Evolutionary conservation across 2,113 vertebrate genomes (phyloP), one percentile per base, ranked within the genome.

Genomic region (Melanostigma gelatinosum): DNA sequence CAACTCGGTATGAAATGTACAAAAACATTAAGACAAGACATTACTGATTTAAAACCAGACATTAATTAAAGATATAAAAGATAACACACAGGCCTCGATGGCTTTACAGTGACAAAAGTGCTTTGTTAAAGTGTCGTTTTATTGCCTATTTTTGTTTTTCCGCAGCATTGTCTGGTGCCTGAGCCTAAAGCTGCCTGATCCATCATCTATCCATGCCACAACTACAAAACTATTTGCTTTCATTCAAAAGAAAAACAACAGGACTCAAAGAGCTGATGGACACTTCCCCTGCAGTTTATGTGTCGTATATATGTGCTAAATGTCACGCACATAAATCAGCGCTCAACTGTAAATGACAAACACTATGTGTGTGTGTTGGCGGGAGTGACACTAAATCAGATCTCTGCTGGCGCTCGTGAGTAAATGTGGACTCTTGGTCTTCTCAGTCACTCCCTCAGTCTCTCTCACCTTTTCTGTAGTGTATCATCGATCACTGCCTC

Each of bases 351-450:
- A 44, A 63, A 84, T 46, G 15, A 29, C 46, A 58, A 18, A 62
- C 13, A 2, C 12, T n/a, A 15, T 46, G 13, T 54, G 34, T 64
- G 44, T 42, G 16, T 22, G 70, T 71, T 11, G 1, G 40, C 20
- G 40, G 1, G 27, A 50, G 48, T 50, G 48, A 50, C 48, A 50
- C 48, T 50, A 50, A 72, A 75, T 80, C 62, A 57, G 62, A 38
- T n/a, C 7, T 36, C 57, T 58, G 29, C 13, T 24, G 55, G 50
- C 64, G 38, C n/a, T 48, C 9, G 13, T 38, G 5, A 60, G 29
- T 54, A 48, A 71, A 66, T 66, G 52, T 34, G 3, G 60, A 84
- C 50, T 65, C 42, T 65, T 27, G 55, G 16, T 63, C 80, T 55
- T 63, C 54, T 69, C 58, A 72, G 1, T 63, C 20, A 2, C 24